Evolutionary conservation across 2,113 vertebrate species (phyloP).

Genomic region (Mesembrinibis cayennensis): DNA sequence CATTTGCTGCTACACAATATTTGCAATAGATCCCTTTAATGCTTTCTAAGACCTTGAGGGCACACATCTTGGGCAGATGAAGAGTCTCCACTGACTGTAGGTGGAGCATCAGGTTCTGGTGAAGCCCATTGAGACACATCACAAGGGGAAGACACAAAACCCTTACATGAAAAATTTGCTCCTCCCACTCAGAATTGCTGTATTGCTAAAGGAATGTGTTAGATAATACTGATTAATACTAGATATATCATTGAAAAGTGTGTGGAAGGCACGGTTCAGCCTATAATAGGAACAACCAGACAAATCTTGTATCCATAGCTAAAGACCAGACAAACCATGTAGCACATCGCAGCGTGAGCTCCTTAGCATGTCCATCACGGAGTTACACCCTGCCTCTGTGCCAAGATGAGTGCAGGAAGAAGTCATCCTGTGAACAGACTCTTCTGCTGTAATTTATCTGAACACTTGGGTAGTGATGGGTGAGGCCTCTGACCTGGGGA

Average conservation of each 20-base stretch:
- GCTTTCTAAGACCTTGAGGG: background rate
- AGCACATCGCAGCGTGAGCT: background rate
- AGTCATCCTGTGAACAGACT: accelerated
- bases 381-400: background rate
- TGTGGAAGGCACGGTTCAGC: background rate
- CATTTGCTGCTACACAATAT: background rate
- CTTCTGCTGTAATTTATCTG: background rate
- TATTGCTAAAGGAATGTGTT: background rate
- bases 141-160: background rate
- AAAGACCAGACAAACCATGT: background rate
- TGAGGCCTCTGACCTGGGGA: background rate
- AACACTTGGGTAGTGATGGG: background rate
- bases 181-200: background rate
- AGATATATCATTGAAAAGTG: background rate
- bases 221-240: background rate
- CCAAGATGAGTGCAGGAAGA: accelerated
- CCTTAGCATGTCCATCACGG: background rate
- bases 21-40: background rate
- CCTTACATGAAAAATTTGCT: background rate
- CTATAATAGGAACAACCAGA: background rate
- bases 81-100: background rate
- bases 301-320: background rate
- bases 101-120: background rate
- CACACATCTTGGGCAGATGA: background rate
- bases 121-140: background rate